Percentiles rank a stretch among this genome's conserved stretches.
Conservation (phyloP, 2,797 vertebrate species). For the Potorous gilbertii region DNA sequence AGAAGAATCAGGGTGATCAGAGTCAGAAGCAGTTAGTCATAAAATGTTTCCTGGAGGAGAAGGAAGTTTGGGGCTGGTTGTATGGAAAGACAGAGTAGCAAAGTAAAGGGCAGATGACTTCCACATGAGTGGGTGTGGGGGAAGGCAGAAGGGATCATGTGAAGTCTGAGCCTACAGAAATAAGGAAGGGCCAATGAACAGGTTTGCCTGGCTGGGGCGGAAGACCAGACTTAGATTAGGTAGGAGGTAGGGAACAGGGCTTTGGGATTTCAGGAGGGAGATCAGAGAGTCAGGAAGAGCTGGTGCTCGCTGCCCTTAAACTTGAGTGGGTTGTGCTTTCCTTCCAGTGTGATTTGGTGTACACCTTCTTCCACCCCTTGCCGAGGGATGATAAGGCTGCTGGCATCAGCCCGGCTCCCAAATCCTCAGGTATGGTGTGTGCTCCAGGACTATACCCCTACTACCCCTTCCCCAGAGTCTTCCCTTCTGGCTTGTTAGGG, state of each 20-base stretch:
- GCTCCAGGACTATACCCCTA: background rate
- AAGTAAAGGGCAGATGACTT: background rate
- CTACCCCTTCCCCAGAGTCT: background rate
- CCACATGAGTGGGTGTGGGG: background rate
- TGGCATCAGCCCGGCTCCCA: conserved; percentile 83
- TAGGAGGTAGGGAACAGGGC: background rate
- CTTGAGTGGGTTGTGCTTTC: conserved; percentile 46
- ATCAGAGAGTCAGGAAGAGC: background rate
- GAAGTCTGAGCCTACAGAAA: background rate
- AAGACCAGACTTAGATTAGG: background rate
- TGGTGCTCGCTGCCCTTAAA: background rate
- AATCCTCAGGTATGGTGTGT: conserved; percentile 87
- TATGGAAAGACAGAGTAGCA: background rate
- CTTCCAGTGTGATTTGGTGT: conserved; percentile 94
- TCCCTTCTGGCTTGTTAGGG: background rate
- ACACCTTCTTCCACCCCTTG: conserved; percentile 95
- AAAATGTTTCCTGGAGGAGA: background rate
- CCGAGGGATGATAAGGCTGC: conserved; percentile 91
- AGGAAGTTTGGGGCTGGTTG: background rate
- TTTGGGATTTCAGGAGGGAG: background rate
- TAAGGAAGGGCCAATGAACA: background rate
- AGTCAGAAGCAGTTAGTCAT: background rate
- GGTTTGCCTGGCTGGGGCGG: background rate
- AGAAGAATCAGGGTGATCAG: background rate
- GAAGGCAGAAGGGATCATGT: background rate